Conservation (phyloP, 2,113 vertebrate genomes). For the Ceuthmochares aereus region DNA sequence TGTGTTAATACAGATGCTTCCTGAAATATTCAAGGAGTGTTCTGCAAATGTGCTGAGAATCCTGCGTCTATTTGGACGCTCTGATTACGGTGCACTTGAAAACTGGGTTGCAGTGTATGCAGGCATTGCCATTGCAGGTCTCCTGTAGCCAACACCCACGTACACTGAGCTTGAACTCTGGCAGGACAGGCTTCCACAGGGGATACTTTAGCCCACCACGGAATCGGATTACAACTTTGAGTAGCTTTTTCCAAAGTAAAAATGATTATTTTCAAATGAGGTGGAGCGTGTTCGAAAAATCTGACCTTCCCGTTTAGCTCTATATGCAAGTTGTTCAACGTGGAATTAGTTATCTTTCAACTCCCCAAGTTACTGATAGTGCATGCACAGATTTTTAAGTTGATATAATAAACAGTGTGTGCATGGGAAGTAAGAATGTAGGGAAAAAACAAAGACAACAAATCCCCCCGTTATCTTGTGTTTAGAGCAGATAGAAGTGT, state of each 20-base stretch:
- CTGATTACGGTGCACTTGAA: not conserved
- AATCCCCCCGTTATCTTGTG: accelerated
- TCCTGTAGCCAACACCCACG: accelerated
- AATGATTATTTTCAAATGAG: not conserved
- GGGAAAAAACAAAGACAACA: not conserved
- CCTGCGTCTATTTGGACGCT: not conserved
- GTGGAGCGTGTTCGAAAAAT: not conserved
- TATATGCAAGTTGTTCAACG: not conserved
- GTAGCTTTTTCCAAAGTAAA: not conserved
- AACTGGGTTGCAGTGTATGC: not conserved
- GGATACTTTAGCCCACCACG: not conserved
- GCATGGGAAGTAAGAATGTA: not conserved
- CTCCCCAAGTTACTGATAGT: not conserved
- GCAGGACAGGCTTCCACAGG: not conserved
- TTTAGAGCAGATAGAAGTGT: not conserved
- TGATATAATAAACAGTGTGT: not conserved
- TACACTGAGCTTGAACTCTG: not conserved
- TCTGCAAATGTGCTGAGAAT: not conserved
- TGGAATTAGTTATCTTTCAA: not conserved
- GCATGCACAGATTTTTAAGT: not conserved
- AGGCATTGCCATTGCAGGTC: not conserved
- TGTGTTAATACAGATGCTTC: not conserved
- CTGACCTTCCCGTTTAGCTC: not conserved
- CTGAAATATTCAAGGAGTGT: not conserved
- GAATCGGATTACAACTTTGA: not conserved